Evolutionary conservation across 2,797 vertebrate genomes (phyloP).

Genomic region (Mormyrops attenuatus): DNA sequence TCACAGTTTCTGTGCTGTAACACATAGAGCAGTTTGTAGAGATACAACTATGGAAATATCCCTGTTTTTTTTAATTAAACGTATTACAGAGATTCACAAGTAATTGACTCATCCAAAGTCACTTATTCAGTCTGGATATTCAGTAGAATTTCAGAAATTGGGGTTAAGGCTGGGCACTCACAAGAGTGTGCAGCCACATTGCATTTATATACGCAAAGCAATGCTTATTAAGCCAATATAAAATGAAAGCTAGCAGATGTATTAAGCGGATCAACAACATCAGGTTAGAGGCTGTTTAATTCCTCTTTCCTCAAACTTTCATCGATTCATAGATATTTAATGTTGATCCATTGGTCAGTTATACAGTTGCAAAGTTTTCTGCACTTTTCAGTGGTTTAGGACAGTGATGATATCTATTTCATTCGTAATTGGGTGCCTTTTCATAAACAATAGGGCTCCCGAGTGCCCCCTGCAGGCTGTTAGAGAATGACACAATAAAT

Average conservation of each 20-base stretch:
- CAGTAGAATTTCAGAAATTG: background rate
- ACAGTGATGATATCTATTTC: background rate
- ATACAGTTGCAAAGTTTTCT: background rate
- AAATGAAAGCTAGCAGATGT: background rate
- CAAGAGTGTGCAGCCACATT: background rate
- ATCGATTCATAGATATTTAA: background rate
- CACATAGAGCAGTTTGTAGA: background rate
- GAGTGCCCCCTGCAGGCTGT: background rate
- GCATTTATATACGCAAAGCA: background rate
- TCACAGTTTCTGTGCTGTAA: background rate
- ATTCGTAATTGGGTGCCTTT: background rate
- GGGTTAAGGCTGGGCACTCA: background rate
- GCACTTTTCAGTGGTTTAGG: background rate
- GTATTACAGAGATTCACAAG: background rate
- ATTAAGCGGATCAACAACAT: background rate
- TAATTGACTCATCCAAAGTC: background rate
- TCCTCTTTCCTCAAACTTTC: background rate
- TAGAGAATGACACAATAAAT: background rate
- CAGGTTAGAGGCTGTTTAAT: background rate
- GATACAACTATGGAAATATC: background rate
- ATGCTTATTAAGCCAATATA: background rate
- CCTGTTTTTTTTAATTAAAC: background rate
- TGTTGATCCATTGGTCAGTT: background rate
- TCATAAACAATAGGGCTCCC: background rate
- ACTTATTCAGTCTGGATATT: background rate